A percentile compares a stretch with the other conserved stretches of the same genome.
phyloP scores from a whole-genome alignment of 2,113 vertebrate species.

The Semicossyphus pulcher region DNA sequence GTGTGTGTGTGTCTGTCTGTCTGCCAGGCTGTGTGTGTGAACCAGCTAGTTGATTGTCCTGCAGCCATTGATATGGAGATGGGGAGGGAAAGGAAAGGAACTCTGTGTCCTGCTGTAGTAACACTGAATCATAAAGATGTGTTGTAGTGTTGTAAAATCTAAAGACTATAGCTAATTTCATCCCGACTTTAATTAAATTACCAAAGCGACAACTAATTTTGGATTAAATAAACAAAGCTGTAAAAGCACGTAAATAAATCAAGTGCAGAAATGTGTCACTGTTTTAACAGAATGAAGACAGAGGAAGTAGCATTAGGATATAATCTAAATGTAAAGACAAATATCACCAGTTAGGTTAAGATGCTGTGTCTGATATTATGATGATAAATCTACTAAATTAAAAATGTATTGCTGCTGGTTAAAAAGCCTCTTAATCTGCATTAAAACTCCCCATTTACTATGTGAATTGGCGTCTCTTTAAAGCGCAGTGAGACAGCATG shows the following conservation, averaged over 20 bases:
- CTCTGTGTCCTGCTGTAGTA: neutral
- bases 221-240: neutral
- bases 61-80: slow-evolving; percentile 70
- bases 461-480: neutral
- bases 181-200: slow-evolving; percentile 3
- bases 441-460: no score
- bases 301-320: no score
- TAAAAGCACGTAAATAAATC: no score
- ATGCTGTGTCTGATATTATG: no score
- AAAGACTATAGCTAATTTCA: neutral
- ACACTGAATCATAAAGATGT: slow-evolving; percentile 2
- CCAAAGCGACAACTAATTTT: neutral
- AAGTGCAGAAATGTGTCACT: no score
- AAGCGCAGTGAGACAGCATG: neutral
- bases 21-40: slow-evolving; percentile 41
- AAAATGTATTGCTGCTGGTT: no score
- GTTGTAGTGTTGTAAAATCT: no score
- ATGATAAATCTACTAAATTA: no score
- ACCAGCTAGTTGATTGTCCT: slow-evolving; percentile 49
- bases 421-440: no score
- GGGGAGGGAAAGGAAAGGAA: slow-evolving; percentile 28
- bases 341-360: no score
- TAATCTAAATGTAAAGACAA: no score
- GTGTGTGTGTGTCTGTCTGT: neutral
- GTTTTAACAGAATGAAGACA: no score